A percentile compares a stretch with the other conserved stretches of the same genome.
phyloP scores from a whole-genome alignment of 2,888 invertebrate species.

The Tridacna crocea region DNA sequence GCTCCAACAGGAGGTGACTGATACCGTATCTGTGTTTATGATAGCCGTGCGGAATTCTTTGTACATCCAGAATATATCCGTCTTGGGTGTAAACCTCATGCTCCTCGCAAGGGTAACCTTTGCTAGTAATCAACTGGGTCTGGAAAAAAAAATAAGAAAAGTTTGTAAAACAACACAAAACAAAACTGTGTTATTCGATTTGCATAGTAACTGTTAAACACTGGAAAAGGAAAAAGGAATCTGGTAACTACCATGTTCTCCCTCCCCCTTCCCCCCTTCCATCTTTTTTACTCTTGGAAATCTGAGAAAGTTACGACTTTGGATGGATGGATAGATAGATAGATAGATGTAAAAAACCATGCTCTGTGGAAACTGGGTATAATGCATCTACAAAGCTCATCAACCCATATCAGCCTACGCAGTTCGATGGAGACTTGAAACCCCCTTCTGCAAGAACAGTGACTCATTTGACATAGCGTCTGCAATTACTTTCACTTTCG shows the following conservation, averaged over 20 bases:
- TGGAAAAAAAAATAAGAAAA: conserved; percentile 39
- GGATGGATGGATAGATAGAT: neutral
- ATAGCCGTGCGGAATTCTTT: conserved; percentile 88
- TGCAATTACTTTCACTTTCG: no score
- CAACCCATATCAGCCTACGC: neutral
- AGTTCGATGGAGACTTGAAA: no score
- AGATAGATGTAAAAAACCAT: neutral
- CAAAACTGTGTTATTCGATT: no score
- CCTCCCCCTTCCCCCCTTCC: no score
- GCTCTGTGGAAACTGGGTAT: neutral
- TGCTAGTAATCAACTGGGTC: conserved; percentile 79
- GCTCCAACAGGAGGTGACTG: no score
- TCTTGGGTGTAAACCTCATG: conserved; percentile 88
- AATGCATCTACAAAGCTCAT: neutral
- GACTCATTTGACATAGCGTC: no score
- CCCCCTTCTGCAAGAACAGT: no score
- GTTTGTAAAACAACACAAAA: neutral
- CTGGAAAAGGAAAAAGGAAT: neutral
- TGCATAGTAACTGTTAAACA: neutral
- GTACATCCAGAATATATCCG: conserved; percentile 92
- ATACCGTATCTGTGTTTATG: neutral
- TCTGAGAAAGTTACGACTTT: no score
- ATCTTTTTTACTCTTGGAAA: no score
- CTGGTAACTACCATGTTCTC: no score
- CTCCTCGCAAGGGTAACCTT: conserved; percentile 83